A percentile compares a stretch with the other conserved stretches of the same genome.
phyloP scores from a whole-genome alignment of 1,140 invertebrate species.

The Psix sp. region DNA sequence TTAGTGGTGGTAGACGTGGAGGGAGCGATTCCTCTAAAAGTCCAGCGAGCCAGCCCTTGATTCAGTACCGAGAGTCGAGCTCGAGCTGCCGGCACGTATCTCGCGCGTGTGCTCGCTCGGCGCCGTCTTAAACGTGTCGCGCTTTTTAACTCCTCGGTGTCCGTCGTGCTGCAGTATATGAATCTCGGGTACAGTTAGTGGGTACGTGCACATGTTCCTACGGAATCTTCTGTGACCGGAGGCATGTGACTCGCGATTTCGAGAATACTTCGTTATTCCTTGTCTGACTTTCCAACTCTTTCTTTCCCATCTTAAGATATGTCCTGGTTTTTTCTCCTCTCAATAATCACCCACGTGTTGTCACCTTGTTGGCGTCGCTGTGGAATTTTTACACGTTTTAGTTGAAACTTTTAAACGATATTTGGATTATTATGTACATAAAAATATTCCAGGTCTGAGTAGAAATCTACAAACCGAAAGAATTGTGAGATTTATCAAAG shows the following conservation, averaged over 20 bases:
- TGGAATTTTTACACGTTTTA: not conserved
- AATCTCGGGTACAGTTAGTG: slow-evolving; percentile 2
- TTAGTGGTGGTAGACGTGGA: slow-evolving; percentile 51
- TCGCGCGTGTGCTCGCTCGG: slow-evolving; percentile 37
- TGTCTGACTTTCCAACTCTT: no score
- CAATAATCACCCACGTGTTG: no score
- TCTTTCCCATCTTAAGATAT: no score
- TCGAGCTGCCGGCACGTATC: slow-evolving; percentile 50
- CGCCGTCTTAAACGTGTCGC: slow-evolving; percentile 7
- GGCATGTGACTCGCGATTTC: no score
- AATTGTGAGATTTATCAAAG: no score
- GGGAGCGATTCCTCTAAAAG: slow-evolving; percentile 65
- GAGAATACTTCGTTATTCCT: no score
- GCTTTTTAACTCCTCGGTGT: slow-evolving; percentile 11
- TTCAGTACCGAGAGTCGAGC: slow-evolving; percentile 67
- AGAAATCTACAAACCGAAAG: no score
- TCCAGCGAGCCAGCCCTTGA: slow-evolving; percentile 55
- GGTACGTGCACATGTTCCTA: not conserved
- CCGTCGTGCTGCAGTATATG: slow-evolving; percentile 14
- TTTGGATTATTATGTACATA: no score
- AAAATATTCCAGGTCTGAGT: no score
- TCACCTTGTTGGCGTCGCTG: slow-evolving; percentile 13
- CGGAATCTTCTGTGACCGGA: slow-evolving; percentile 2
- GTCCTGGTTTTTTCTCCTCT: no score
- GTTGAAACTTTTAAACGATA: not conserved